These are phyloP conservation scores for Procavia capensis DNA, from an alignment of 2,113 vertebrate genomes.

Conservation along the genomic window DNA sequence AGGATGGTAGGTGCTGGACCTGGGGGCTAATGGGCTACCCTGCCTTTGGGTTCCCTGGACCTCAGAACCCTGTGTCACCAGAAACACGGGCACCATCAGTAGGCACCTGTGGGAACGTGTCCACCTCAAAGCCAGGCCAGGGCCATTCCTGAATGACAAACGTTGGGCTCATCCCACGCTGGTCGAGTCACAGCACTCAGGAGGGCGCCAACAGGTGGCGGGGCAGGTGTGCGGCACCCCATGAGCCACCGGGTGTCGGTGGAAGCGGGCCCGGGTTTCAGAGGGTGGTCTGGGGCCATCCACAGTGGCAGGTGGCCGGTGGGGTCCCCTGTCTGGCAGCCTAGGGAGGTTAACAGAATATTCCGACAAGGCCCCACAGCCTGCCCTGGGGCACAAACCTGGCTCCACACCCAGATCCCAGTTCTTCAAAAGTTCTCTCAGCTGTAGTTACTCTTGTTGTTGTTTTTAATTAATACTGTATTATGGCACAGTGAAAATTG, in stretches of 20 bases:
- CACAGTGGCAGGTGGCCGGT: background rate
- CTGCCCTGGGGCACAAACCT: too few relatives aligned
- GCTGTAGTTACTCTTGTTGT: too few relatives aligned
- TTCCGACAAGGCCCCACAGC: too few relatives aligned
- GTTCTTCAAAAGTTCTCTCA: background rate
- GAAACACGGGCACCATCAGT: background rate
- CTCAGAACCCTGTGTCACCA: too few relatives aligned
- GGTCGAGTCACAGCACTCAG: background rate
- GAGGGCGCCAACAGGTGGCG: background rate
- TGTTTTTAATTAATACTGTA: too few relatives aligned
- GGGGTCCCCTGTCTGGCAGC: background rate
- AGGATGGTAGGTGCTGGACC: too few relatives aligned
- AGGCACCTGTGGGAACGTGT: too few relatives aligned
- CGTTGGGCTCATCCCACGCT: too few relatives aligned
- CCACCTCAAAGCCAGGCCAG: too few relatives aligned
- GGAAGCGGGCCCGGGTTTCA: background rate
- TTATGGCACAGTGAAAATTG: too few relatives aligned
- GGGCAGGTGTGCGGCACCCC: background rate
- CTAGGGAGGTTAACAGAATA: background rate
- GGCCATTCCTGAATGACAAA: too few relatives aligned
- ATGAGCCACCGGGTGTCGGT: constrained; percentile 63
- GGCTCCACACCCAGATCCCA: background rate
- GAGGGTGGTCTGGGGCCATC: background rate
- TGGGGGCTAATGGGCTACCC: background rate
- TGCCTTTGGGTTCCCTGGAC: too few relatives aligned